Percentiles rank a stretch among this genome's conserved stretches.
Evolutionary conservation across 2,113 vertebrate genomes (phyloP).

Genomic region (Todiramphus saurophagus): DNA sequence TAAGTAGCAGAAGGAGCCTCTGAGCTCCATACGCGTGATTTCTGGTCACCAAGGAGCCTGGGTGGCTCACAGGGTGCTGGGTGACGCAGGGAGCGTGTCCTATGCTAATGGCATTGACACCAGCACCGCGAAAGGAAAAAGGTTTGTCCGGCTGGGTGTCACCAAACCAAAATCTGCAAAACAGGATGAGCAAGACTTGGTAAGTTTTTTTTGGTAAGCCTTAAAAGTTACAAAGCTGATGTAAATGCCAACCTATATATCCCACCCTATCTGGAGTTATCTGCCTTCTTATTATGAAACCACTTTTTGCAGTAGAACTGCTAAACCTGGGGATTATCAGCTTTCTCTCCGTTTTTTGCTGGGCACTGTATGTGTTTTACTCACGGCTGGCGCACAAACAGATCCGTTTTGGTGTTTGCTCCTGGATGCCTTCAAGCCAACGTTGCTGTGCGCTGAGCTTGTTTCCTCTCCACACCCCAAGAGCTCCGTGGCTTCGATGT

Average conservation of each 20-base stretch:
- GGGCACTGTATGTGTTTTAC: rapidly evolving
- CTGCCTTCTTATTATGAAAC: neutral
- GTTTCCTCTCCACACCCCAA: rapidly evolving
- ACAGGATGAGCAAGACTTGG: neutral
- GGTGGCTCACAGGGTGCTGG: neutral
- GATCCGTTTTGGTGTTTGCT: rapidly evolving
- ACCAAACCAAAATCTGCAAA: neutral
- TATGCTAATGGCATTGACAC: neutral
- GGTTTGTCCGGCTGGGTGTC: rapidly evolving
- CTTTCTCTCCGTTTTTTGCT: rapidly evolving
- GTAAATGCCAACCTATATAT: neutral
- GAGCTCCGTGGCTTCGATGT: rapidly evolving
- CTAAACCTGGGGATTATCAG: neutral
- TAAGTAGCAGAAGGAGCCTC: neutral
- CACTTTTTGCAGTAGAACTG: neutral
- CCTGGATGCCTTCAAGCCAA: rapidly evolving
- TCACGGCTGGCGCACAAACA: neutral
- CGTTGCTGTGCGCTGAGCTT: rapidly evolving
- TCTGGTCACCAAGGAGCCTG: neutral
- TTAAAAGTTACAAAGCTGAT: too few species aligned
- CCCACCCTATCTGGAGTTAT: neutral
- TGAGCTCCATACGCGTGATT: rapidly evolving
- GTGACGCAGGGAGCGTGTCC: rapidly evolving
- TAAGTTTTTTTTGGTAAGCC: neutral
- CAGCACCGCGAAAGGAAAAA: neutral